Percentiles rank a stretch among this genome's conserved stretches.
phyloP scores from a whole-genome alignment of 2,797 vertebrate species.

The Acrossocheilus wenchowensis region DNA sequence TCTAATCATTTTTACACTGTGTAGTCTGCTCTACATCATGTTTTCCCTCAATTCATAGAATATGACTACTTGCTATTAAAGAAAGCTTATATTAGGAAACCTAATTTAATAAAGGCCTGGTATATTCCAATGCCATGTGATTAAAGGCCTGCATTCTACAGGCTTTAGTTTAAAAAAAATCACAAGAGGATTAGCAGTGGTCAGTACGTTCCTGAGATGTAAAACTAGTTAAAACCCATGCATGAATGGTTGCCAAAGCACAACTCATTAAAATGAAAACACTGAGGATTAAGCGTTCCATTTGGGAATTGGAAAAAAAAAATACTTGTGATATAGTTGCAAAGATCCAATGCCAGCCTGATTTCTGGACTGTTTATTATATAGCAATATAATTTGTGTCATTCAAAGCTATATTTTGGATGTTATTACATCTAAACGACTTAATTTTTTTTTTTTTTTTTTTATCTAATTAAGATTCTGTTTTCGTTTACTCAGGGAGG shows the following conservation, averaged over 20 bases:
- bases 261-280: slow-evolving; percentile 32
- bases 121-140: not conserved
- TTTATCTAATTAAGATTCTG: not conserved
- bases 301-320: slow-evolving; percentile 5
- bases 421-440: not conserved
- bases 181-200: slow-evolving; percentile 50
- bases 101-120: not conserved
- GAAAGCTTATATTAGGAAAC: not conserved
- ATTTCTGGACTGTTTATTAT: not conserved
- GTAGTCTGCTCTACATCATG: not conserved
- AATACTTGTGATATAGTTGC: not conserved
- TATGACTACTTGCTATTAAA: not conserved
- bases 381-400: not conserved
- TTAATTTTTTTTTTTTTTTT: no score
- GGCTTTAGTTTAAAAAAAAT: slow-evolving; percentile 50
- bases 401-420: not conserved
- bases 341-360: not conserved
- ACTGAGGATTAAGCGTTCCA: slow-evolving; percentile 30
- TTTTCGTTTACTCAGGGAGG: not conserved
- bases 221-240: slow-evolving; percentile 8
- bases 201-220: slow-evolving; percentile 37
- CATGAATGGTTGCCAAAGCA: slow-evolving; percentile 20
- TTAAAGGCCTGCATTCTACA: slow-evolving; percentile 42
- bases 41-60: not conserved
- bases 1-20: slow-evolving; percentile 4